phyloP scores from a whole-genome alignment of 2,888 invertebrate species.

The Drosophila tripunctata region DNA sequence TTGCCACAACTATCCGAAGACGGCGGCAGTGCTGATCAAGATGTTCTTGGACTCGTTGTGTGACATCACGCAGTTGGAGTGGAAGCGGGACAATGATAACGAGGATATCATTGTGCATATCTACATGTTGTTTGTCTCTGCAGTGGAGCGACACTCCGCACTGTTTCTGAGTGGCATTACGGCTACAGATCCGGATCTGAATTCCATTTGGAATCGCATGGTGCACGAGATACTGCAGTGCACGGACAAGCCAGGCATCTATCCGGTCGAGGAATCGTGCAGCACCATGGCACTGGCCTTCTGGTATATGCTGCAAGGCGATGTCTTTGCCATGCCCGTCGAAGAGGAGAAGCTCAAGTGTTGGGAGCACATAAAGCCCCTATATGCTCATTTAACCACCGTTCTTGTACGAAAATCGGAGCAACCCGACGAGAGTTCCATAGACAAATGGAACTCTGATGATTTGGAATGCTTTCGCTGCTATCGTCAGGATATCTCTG shows the following conservation, averaged over 20 bases:
- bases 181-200: conserved; percentile 84
- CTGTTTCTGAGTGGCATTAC: conserved; percentile 83
- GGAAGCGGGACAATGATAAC: conserved; percentile 84
- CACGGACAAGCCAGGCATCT: conserved; percentile 91
- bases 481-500: conserved; percentile 93
- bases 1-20: conserved; percentile 86
- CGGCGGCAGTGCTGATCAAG: conserved; percentile 86
- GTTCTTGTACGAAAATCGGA: conserved; percentile 92
- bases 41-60: conserved; percentile 86
- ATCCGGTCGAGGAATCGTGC: conserved; percentile 94
- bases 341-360: conserved; percentile 80
- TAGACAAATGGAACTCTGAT: conserved; percentile 88
- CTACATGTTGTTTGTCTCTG: conserved; percentile 88
- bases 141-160: conserved; percentile 89
- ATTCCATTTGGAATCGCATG: conserved; percentile 86
- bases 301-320: conserved; percentile 93
- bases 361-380: conserved; percentile 87
- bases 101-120: conserved; percentile 88
- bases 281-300: conserved; percentile 94
- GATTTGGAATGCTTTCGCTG: conserved; percentile 94
- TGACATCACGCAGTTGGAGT: conserved; percentile 85
- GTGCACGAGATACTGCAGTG: conserved; percentile 91
- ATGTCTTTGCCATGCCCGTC: conserved; percentile 81
- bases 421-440: conserved; percentile 87
- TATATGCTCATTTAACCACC: conserved; percentile 91